Conservation (phyloP, 2,113 vertebrate species). For the Xerus inauris region DNA sequence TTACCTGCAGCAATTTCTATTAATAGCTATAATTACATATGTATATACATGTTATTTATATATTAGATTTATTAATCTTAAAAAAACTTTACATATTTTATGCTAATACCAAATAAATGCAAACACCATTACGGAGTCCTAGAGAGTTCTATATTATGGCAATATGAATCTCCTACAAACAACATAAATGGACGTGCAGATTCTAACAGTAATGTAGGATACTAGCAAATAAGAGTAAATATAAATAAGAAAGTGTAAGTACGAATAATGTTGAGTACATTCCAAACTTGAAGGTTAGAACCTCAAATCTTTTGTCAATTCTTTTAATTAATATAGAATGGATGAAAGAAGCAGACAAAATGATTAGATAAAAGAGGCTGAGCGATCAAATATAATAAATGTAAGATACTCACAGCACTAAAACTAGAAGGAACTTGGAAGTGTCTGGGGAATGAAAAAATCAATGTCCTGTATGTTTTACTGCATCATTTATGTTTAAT, state of each 20-base stretch:
- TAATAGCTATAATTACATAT: not conserved
- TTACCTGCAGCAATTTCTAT: not conserved
- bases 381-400: conserved; percentile 66
- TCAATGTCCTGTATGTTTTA: not conserved
- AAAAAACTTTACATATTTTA: not conserved
- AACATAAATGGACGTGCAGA: not conserved
- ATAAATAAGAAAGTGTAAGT: not conserved
- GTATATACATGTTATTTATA: not conserved
- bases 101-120: not conserved
- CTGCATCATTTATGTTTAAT: conserved; percentile 56
- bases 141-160: not conserved
- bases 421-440: conserved; percentile 50
- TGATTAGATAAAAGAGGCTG: conserved; percentile 45
- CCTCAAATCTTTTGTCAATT: not conserved
- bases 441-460: conserved; percentile 40
- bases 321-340: conserved; percentile 39
- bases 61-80: not conserved
- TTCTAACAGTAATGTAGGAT: not conserved
- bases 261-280: not conserved
- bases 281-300: not conserved
- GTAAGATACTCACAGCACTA: not conserved
- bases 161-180: not conserved
- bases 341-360: conserved; percentile 45
- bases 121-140: not conserved
- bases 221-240: not conserved